Percentiles rank a stretch among this genome's conserved stretches.
These are phyloP conservation scores for Helicorthomorpha holstii DNA, from an alignment of 1,140 invertebrate species.

Conservation along the genomic window DNA sequence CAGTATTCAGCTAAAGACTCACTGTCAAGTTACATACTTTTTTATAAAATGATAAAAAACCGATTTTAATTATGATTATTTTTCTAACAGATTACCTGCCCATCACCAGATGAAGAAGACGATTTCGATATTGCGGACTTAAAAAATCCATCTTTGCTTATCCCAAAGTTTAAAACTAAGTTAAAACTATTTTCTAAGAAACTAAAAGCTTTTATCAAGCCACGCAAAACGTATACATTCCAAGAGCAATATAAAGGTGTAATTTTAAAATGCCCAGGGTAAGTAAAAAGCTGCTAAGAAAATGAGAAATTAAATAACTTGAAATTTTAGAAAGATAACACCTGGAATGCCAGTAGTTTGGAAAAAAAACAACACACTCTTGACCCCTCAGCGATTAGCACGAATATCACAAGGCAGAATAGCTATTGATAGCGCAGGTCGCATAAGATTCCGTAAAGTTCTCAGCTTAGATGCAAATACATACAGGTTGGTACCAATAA, in stretches of 20 bases:
- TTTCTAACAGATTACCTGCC: neutral
- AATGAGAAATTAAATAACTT: no score
- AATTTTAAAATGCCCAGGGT: neutral
- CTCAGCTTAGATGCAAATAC: neutral
- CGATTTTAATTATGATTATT: neutral
- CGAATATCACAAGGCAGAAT: neutral
- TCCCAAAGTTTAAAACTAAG: neutral
- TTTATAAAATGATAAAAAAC: neutral
- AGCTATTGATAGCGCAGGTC: neutral
- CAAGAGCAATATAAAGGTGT: neutral
- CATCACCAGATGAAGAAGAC: neutral
- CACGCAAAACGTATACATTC: neutral
- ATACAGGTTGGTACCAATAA: neutral
- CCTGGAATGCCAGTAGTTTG: neutral
- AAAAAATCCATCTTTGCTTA: no score
- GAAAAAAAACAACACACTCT: neutral
- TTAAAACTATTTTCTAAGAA: neutral
- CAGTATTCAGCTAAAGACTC: slow-evolving; percentile 16
- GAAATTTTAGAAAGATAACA: neutral
- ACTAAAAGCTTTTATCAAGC: neutral
- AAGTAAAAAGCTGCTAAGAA: neutral
- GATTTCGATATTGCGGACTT: no score
- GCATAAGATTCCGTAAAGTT: neutral
- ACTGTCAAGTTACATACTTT: neutral
- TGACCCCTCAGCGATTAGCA: neutral